Evolutionary conservation across 1,140 invertebrate genomes (phyloP).

Genomic region (Drosophila jambulina): DNA sequence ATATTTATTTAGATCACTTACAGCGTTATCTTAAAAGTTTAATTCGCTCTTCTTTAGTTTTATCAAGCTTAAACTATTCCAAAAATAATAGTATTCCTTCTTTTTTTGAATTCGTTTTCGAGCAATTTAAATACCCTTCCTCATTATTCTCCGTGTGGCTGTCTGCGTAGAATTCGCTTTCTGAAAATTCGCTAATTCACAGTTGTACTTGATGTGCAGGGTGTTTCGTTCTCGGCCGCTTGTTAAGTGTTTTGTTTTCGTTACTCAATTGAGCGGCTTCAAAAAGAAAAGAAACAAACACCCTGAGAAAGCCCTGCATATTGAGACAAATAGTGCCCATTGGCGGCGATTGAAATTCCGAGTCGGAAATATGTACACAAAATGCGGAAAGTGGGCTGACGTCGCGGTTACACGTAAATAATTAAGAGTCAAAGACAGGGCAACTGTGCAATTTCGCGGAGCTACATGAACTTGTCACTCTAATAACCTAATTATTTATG

Average conservation of each 20-base stretch:
- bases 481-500: not conserved
- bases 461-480: not conserved
- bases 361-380: conserved; percentile 2
- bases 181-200: conserved; percentile 16
- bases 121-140: too few relatives aligned
- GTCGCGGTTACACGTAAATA: conserved; percentile 9
- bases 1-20: too few relatives aligned
- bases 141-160: not conserved
- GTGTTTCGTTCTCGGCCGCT: conserved; percentile 7
- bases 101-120: not conserved
- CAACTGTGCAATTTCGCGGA: not conserved
- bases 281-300: conserved; percentile 4
- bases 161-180: not conserved
- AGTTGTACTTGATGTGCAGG: conserved; percentile 27
- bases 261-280: conserved; percentile 41
- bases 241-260: conserved; percentile 74
- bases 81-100: not conserved
- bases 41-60: not conserved
- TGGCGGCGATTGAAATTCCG: conserved; percentile 21
- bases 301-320: conserved; percentile 7
- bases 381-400: not conserved
- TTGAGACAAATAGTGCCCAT: not conserved
- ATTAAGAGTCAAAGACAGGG: conserved; percentile 31
- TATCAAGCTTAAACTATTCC: not conserved
- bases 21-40: fast-evolving